Evolutionary conservation across 1,140 invertebrate species (phyloP), one percentile per base, ranked within the genome.

Genomic region (Maniola jurtina): DNA sequence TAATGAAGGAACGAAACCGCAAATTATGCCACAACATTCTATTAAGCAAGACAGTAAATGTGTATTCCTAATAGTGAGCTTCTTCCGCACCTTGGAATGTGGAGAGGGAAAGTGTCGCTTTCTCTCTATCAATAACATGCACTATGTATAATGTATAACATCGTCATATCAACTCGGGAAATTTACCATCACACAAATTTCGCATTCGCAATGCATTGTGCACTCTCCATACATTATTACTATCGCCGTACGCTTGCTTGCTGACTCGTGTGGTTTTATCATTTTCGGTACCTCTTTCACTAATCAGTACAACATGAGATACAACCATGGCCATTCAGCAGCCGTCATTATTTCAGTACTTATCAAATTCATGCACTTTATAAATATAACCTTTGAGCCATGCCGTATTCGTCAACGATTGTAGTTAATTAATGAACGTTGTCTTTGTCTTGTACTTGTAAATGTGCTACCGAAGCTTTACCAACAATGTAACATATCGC

Each of bases 171-270:
- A 61, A 71, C 68, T 71, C 66, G 68, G 68, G 56, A 66, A 71
- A 72, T 72, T 63, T 69, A 67, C 64, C 67, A 71, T 68, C 58
- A 62, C 70, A 52, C 66, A 54, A 71, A 67, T 71, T 64, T 68
- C 64, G 77, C 81, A 84, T 88, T 89, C 79, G 87, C 83, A 86
- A 87, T 89, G 82, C 78, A 89, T 81, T 72, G 66, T 69, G 75
- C 74, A 68, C 58, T 70, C 52, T 75, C 68, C 72, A 80, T 77
- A 76, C 72, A 80, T 80, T 77, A 72, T 82, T 71, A 80, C 79
- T 79, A 72, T 82, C 80, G 80, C 84, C 73, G 77, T 79, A 76
- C 66, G 83, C 79, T 84, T 84, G 87, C 87, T 86, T 87, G 80
- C 77, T 79, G 72, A 78, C 64, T 77, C 77, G 74, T 80, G 79